Evolutionary conservation across 2,888 invertebrate species (phyloP).

Genomic region (Polydrusus cervinus): DNA sequence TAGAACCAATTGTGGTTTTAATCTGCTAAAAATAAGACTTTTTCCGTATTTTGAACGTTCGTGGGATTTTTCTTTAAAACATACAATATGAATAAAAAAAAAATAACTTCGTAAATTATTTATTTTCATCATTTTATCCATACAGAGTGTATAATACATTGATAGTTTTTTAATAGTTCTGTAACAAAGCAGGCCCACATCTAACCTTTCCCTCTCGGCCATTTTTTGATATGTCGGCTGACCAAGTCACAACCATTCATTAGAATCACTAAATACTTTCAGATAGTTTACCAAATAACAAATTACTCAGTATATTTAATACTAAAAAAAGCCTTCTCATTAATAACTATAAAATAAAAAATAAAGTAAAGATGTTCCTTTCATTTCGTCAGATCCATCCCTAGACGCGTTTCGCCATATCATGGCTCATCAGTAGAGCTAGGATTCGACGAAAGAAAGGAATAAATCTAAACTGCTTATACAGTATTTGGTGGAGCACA

Average conservation of each 20-base stretch:
- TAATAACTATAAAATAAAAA: no score
- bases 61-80: not conserved
- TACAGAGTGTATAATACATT: conserved; percentile 71
- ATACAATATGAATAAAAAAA: not conserved
- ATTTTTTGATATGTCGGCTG: conserved; percentile 65
- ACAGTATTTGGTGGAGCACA: no score
- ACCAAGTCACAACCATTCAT: conserved; percentile 65
- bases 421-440: no score
- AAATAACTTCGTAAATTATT: conserved; percentile 66
- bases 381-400: no score
- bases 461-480: no score
- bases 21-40: no score
- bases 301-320: not conserved
- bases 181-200: conserved; percentile 53
- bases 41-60: no score
- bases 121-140: conserved; percentile 67
- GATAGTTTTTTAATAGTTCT: conserved; percentile 58
- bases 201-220: conserved; percentile 55
- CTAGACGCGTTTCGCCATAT: no score
- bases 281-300: conserved; percentile 19
- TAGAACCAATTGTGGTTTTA: no score
- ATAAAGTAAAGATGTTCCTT: no score
- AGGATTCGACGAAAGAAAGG: no score
- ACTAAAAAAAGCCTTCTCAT: no score
- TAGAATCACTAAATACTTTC: conserved; percentile 57